These are phyloP conservation scores for Margaritifera margaritifera DNA, from an alignment of 2,888 invertebrate species.

Conservation along the genomic window DNA sequence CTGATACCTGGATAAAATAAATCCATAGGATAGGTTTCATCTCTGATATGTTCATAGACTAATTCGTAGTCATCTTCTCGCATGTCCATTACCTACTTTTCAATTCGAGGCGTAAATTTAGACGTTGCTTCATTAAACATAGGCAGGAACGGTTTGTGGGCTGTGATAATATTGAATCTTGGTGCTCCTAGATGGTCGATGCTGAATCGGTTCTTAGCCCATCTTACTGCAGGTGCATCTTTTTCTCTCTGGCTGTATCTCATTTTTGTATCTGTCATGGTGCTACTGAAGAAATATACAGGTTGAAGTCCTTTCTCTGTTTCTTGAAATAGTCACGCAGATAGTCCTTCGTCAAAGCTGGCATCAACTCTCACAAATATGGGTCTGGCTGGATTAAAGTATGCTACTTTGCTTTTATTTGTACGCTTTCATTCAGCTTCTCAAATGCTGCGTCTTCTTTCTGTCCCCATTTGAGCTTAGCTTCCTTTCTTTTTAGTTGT, in stretches of 20 bases:
- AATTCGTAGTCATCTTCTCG: conserved; percentile 11
- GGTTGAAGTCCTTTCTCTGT: conserved; percentile 14
- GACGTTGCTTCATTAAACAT: conserved; percentile 17
- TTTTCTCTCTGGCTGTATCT: conserved; percentile 22
- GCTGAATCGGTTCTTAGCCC: conserved; percentile 16
- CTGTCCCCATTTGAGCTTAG: conserved; percentile 10
- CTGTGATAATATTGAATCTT: conserved; percentile 21
- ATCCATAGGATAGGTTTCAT: conserved; percentile 15
- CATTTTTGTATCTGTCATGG: conserved; percentile 22
- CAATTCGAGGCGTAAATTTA: no score
- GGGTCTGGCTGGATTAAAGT: conserved; percentile 7
- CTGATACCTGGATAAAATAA: no score
- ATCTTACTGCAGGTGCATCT: conserved; percentile 14
- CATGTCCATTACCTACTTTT: conserved; percentile 21
- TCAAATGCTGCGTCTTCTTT: conserved; percentile 7
- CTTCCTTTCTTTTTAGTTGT: no score
- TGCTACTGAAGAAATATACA: conserved; percentile 13
- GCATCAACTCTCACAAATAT: conserved; percentile 13
- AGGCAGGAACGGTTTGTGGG: conserved; percentile 18
- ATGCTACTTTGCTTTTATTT: conserved; percentile 5
- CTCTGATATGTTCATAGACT: conserved; percentile 22
- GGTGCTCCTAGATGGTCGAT: conserved; percentile 26
- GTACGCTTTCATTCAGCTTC: conserved; percentile 9
- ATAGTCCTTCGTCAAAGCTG: conserved; percentile 6
- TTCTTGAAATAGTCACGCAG: conserved; percentile 1